Conservation (phyloP, 2,113 vertebrate genomes). For the Coracopsis vasa region DNA sequence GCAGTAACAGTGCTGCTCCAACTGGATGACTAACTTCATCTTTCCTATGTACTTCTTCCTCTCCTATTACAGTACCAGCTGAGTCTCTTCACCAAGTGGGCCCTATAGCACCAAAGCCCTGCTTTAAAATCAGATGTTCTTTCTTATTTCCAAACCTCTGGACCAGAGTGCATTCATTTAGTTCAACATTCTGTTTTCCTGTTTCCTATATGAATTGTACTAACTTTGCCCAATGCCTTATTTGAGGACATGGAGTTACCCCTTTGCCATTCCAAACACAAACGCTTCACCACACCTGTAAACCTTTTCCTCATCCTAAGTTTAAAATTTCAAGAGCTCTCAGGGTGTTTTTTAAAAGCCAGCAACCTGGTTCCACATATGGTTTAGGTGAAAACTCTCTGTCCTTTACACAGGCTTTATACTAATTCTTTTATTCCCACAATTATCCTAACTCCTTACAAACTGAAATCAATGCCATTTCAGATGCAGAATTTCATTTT, state of each 20-base stretch:
- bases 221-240: background rate
- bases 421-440: background rate
- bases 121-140: background rate
- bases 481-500: constrained; percentile 12
- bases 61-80: background rate
- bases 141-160: background rate
- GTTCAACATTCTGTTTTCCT: background rate
- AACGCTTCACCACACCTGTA: background rate
- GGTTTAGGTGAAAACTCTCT: background rate
- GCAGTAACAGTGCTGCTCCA: background rate
- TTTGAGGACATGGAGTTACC: background rate
- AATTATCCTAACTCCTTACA: background rate
- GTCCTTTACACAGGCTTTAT: background rate
- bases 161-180: background rate
- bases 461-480: constrained; percentile 27
- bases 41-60: background rate
- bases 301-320: background rate
- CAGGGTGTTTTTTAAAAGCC: background rate
- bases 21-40: background rate
- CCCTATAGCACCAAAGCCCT: background rate
- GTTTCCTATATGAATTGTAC: background rate
- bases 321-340: background rate
- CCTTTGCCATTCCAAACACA: background rate
- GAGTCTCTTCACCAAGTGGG: background rate
- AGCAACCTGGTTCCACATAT: background rate